A percentile compares a stretch with the other conserved stretches of the same genome.
These are phyloP conservation scores for Abrostola tripartita DNA, from an alignment of 2,888 invertebrate species.

Conservation along the genomic window DNA sequence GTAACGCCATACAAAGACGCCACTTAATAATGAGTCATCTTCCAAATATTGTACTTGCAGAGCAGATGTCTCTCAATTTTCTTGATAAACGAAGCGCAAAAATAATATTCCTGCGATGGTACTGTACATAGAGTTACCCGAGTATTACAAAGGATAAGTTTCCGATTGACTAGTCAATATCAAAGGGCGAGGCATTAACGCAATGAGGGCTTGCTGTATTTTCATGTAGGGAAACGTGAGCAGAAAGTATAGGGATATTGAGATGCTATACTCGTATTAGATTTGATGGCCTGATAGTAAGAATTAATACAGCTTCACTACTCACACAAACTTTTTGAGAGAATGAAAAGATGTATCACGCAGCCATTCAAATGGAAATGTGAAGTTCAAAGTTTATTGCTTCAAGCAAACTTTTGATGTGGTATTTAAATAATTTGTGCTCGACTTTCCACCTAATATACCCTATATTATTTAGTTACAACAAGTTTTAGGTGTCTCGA, in stretches of 20 bases:
- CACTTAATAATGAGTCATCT: conserved; percentile 38
- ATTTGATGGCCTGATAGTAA: conserved; percentile 11
- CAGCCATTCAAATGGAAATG: no score
- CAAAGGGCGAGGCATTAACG: conserved; percentile 78
- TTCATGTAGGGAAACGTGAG: conserved; percentile 55
- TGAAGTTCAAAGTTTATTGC: no score
- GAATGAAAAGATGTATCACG: background rate
- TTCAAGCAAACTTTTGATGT: no score
- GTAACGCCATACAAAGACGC: conserved; percentile 20
- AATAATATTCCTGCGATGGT: conserved; percentile 72
- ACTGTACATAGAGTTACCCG: conserved; percentile 68
- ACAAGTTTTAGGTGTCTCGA: background rate
- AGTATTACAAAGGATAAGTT: conserved; percentile 83
- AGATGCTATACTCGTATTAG: conserved; percentile 16
- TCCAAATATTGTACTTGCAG: conserved; percentile 62
- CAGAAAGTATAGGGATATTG: conserved; percentile 32
- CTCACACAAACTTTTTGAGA: background rate
- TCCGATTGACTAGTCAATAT: conserved; percentile 81
- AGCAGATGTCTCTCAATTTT: conserved; percentile 79
- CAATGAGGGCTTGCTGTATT: conserved; percentile 64
- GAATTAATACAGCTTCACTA: background rate
- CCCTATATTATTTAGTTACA: background rate
- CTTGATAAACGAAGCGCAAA: conserved; percentile 81
- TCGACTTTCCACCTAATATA: background rate
- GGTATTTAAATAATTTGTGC: no score